Evolutionary conservation across 1,140 invertebrate genomes (phyloP).

Genomic region (Lepidurus packardi): DNA sequence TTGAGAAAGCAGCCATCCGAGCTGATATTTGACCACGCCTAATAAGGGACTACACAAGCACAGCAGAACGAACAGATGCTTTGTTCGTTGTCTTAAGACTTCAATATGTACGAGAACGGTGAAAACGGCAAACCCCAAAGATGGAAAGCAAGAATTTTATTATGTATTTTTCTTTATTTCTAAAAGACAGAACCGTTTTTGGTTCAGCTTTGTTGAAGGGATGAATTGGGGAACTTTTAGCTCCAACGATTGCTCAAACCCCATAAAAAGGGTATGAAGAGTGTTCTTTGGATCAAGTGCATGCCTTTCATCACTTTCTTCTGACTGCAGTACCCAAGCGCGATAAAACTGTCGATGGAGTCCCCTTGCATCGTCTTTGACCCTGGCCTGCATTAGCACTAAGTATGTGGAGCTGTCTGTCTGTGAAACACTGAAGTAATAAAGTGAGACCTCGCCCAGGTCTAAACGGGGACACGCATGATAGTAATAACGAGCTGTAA

Average conservation of each 20-base stretch:
- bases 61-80: not conserved
- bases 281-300: not conserved
- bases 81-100: not conserved
- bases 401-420: not conserved
- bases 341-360: not conserved
- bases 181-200: no score
- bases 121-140: no score
- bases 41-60: not conserved
- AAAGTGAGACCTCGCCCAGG: not conserved
- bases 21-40: not conserved
- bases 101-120: no score
- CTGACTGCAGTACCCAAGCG: not conserved
- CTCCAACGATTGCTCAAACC: not conserved
- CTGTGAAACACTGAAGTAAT: not conserved
- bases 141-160: no score
- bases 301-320: not conserved
- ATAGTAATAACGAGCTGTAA: no score
- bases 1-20: not conserved
- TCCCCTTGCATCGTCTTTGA: not conserved
- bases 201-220: not conserved
- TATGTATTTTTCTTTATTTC: no score
- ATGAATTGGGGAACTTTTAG: not conserved
- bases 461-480: no score
- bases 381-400: conserved; percentile 10
- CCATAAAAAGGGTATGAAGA: not conserved